These are phyloP conservation scores for Ptychadena robeensis DNA, from an alignment of 2,797 vertebrate genomes.

Conservation along the genomic window DNA sequence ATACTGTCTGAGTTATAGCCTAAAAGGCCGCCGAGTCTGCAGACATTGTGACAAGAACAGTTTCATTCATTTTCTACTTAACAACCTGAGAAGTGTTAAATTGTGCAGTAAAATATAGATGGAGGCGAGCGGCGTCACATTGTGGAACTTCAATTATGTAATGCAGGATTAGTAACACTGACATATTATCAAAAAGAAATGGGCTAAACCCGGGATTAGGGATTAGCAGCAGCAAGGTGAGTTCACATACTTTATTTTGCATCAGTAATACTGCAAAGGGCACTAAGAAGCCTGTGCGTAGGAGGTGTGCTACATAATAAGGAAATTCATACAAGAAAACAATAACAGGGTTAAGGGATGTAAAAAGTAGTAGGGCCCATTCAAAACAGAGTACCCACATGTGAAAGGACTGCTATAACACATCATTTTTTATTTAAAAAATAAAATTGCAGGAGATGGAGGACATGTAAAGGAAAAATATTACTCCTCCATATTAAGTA, in stretches of 20 bases:
- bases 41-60: background rate
- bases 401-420: too few relatives aligned
- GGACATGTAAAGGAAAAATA: too few relatives aligned
- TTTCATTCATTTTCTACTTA: conserved; percentile 51
- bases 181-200: conserved; percentile 64
- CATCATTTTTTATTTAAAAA: too few relatives aligned
- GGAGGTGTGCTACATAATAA: conserved; percentile 15
- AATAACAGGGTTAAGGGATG: background rate
- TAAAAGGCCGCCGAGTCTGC: background rate
- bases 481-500: too few relatives aligned
- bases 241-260: conserved; percentile 38
- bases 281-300: conserved; percentile 14
- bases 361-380: too few relatives aligned
- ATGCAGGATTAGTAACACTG: conserved; percentile 63
- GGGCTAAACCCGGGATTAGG: conserved; percentile 65
- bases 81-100: conserved; percentile 41
- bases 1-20: conserved; percentile 33
- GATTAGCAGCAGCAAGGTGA: conserved; percentile 64
- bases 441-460: too few relatives aligned
- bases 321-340: background rate
- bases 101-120: conserved; percentile 17
- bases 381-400: too few relatives aligned
- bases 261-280: conserved; percentile 26
- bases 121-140: conserved; percentile 42
- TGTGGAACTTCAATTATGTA: conserved; percentile 37